Conservation (phyloP, 2,113 vertebrate genomes). For the Machaerirhynchus nigripectus region DNA sequence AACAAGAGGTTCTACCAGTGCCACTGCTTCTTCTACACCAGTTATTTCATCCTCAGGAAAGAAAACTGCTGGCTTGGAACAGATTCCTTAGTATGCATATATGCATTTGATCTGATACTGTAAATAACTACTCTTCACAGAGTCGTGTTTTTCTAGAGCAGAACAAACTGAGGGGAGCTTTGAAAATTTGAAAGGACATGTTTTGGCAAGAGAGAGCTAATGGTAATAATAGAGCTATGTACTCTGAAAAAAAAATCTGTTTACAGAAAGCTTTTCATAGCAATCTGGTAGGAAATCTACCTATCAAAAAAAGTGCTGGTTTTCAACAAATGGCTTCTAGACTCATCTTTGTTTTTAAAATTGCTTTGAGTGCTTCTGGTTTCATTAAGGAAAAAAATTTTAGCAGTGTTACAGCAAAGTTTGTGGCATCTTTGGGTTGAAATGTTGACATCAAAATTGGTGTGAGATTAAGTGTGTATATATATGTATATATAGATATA, state of each 20-base stretch:
- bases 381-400: neutral
- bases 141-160: neutral
- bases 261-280: neutral
- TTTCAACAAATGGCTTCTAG: neutral
- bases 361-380: neutral
- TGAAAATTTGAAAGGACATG: neutral
- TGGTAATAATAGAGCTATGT: neutral
- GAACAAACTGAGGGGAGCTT: neutral
- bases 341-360: neutral
- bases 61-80: neutral
- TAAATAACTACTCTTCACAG: neutral
- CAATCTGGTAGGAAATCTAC: neutral
- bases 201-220: neutral
- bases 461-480: neutral
- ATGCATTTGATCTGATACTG: neutral
- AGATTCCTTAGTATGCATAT: neutral
- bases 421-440: neutral
- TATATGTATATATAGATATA: neutral
- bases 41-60: neutral
- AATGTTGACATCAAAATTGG: neutral
- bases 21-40: neutral
- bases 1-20: neutral
- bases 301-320: neutral
- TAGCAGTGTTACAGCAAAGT: neutral
- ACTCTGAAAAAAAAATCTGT: neutral